Evolutionary conservation across 64 coral and sea anemone species (phyloP).

Genomic region (Montipora foliosa): DNA sequence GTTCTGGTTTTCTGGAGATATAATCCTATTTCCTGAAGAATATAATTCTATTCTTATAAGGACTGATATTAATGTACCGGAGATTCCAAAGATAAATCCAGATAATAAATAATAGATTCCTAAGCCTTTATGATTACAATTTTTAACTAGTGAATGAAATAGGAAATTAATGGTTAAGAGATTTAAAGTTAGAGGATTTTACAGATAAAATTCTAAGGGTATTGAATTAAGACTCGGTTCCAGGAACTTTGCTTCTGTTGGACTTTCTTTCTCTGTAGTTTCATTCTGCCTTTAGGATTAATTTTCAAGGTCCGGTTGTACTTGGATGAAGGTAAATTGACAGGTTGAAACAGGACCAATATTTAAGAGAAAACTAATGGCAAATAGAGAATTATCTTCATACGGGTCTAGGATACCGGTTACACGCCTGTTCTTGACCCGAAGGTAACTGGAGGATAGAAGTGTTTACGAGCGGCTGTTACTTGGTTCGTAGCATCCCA

Average conservation of each 20-base stretch:
- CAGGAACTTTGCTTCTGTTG: not conserved
- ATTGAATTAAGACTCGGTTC: conserved; percentile 13
- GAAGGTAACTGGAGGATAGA: too few species aligned
- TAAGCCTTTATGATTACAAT: conserved; percentile 77
- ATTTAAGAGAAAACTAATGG: not conserved
- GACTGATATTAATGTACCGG: conserved; percentile 84
- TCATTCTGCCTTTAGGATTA: not conserved
- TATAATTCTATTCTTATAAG: conserved; percentile 88
- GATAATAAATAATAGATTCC: conserved; percentile 86
- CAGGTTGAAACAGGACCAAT: not conserved
- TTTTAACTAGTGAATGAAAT: conserved; percentile 72
- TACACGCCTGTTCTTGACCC: too few species aligned
- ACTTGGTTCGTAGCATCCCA: too few species aligned
- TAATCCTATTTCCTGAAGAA: conserved; percentile 85
- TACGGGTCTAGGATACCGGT: too few species aligned
- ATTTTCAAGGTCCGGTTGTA: not conserved
- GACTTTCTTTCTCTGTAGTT: not conserved
- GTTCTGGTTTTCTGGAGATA: conserved; percentile 86
- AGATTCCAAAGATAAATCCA: conserved; percentile 86
- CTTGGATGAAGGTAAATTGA: not conserved
- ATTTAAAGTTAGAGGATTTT: conserved; percentile 53
- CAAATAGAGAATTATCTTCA: not conserved
- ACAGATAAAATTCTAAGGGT: conserved; percentile 57
- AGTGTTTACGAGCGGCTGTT: too few species aligned
- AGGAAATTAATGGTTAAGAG: conserved; percentile 49